Conservation (phyloP, 2,113 vertebrate species). For the Cephalopholis sonnerati region DNA sequence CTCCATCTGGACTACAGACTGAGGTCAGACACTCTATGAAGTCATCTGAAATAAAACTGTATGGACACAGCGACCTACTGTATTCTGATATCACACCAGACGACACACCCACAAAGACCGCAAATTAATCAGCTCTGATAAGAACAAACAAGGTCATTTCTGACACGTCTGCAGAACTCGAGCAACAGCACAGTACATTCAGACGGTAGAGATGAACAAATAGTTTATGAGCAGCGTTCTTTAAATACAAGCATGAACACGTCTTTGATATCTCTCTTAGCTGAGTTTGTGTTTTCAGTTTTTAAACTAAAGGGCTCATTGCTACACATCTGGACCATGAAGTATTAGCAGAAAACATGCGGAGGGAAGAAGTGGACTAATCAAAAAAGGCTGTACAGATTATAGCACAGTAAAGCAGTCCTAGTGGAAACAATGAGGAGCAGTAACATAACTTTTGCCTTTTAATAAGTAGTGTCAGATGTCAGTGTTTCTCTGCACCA, state of each 20-base stretch:
- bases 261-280: neutral
- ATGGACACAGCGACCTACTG: neutral
- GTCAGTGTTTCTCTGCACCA: neutral
- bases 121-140: neutral
- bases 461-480: neutral
- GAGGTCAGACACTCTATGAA: neutral
- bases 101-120: neutral
- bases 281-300: no score
- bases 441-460: neutral
- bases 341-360: no score
- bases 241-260: neutral
- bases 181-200: no score
- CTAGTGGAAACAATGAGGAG: no score
- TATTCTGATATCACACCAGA: neutral
- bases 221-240: neutral
- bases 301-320: no score
- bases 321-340: no score
- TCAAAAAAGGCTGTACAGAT: no score
- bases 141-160: neutral
- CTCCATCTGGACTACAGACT: neutral
- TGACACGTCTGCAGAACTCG: neutral
- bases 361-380: no score
- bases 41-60: neutral
- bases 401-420: no score
- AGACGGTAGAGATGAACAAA: neutral